phyloP scores from a whole-genome alignment of 1,140 invertebrate species.

The Nebria ingens region DNA sequence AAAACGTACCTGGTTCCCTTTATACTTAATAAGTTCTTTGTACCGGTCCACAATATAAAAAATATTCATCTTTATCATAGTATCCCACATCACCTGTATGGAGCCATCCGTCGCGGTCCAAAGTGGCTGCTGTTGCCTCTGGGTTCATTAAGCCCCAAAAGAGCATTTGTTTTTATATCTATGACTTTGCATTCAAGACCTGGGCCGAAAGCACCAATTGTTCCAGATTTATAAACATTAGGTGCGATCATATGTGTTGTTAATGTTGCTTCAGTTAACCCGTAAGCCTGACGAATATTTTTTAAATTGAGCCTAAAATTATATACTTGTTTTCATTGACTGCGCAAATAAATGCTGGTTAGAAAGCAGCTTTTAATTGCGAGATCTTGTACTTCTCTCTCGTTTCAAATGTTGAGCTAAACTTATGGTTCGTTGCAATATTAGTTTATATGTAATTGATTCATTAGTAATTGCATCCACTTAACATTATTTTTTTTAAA shows the following conservation, averaged over 20 bases:
- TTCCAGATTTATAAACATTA: conserved; percentile 37
- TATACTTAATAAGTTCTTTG: conserved; percentile 74
- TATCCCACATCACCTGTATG: conserved; percentile 69
- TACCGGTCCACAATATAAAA: conserved; percentile 68
- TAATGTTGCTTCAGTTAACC: conserved; percentile 54
- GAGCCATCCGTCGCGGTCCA: conserved; percentile 60
- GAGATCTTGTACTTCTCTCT: conserved; percentile 29
- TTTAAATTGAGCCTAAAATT: conserved; percentile 23
- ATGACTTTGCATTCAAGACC: conserved; percentile 48
- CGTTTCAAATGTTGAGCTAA: background rate
- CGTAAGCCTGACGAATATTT: conserved; percentile 50
- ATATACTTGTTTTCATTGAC: conserved; percentile 14
- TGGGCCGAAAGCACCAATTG: conserved; percentile 42
- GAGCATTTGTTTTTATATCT: conserved; percentile 48
- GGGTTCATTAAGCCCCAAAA: conserved; percentile 46
- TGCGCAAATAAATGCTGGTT: too few relatives aligned
- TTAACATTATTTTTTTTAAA: background rate
- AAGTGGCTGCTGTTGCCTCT: conserved; percentile 46
- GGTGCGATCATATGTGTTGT: conserved; percentile 20
- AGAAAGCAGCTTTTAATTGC: conserved; percentile 28
- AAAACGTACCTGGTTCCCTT: conserved; percentile 56
- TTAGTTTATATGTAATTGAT: background rate
- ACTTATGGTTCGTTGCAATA: background rate
- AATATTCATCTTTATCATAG: conserved; percentile 52
- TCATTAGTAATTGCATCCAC: background rate